Base-by-base conservation (phyloP, 2,113 vertebrate genomes). In the Otolemur garnettii region DNA sequence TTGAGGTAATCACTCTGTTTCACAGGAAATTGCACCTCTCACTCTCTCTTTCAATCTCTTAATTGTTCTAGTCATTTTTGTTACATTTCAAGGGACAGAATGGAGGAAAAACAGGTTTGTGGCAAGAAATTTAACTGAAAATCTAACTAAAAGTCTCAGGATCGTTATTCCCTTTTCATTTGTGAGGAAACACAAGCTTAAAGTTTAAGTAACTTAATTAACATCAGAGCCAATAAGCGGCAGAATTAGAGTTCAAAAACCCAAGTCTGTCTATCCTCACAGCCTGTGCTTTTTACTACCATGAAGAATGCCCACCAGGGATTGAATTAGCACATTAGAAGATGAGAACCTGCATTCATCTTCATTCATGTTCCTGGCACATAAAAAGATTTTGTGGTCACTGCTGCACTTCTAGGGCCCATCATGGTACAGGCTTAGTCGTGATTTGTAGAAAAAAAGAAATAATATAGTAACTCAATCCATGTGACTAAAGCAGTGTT, bases 221-320 rank as follows among this genome's bases (percentile, higher is more conserved):
- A 64, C 45, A 74, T 66, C 55, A 79, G 9, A 80, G 42, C 10
- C 64, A 85, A 15, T 57, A 59, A 72, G n/a, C 66, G 15, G 55
- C 24, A 80, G 80, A 93, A 80, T 60, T 28, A 83, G 33, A 78
- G 38, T 72, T 93, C 14, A 85, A 79, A 79, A 71, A 71, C 57
- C 12, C 4, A 45, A 14, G 53, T 30, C 28, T 11, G 5, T 62
- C 66, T 75, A 2, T 75, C 33, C 74, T 55, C 28, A 55, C 21
- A 82, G 77, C 15, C 33, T 82, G 26, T 6, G 42, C 21, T 18
- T 28, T 53, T 28, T 42, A 86, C 19, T 53, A 60, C 26, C 38
- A 0, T 93, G n/a, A 5, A 13, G 33, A 35, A n/a, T 6, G 3
- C 50, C 7, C 57, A 22, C 30, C 26, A 30, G 38, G 6, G n/a